Evolutionary conservation across 2,113 vertebrate genomes (phyloP).

Genomic region (Argyrosomus japonicus): DNA sequence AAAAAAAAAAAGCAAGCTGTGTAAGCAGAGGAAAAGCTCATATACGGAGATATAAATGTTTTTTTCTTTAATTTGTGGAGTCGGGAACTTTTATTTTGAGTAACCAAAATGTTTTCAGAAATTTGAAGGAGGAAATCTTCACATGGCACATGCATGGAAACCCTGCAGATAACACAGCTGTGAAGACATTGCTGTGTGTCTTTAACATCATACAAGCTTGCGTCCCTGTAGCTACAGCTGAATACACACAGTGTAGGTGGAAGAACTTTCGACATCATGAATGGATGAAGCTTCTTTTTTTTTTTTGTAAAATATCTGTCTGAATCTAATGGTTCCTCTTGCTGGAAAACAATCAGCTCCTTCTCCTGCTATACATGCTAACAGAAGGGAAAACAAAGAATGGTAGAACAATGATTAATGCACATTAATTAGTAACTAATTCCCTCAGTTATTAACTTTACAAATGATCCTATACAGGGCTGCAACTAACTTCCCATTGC

Average conservation of each 20-base stretch:
- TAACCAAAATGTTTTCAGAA: conserved; percentile 9
- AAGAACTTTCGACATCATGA: not conserved
- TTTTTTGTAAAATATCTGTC: not conserved
- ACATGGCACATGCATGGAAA: not conserved
- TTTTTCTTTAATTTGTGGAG: not conserved
- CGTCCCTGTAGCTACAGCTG: conserved; percentile 45
- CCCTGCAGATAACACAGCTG: conserved; percentile 49
- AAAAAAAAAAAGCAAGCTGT: not conserved
- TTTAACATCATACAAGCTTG: conserved; percentile 14
- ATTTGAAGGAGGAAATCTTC: not conserved
- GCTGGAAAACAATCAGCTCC: not conserved
- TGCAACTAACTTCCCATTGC: not conserved
- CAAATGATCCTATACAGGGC: not conserved
- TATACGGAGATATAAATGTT: not conserved
- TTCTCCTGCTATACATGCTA: not conserved
- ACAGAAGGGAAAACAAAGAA: not conserved
- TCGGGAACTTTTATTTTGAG: not conserved
- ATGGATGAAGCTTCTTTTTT: not conserved
- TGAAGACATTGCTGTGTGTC: conserved; percentile 29
- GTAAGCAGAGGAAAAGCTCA: not conserved
- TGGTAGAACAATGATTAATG: not conserved
- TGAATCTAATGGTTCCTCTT: not conserved
- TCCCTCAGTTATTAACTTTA: not conserved
- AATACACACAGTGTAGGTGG: not conserved
- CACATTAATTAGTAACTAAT: conserved; percentile 10